phyloP scores from a whole-genome alignment of 2,888 invertebrate genomes.

The Hipparchia semele region DNA sequence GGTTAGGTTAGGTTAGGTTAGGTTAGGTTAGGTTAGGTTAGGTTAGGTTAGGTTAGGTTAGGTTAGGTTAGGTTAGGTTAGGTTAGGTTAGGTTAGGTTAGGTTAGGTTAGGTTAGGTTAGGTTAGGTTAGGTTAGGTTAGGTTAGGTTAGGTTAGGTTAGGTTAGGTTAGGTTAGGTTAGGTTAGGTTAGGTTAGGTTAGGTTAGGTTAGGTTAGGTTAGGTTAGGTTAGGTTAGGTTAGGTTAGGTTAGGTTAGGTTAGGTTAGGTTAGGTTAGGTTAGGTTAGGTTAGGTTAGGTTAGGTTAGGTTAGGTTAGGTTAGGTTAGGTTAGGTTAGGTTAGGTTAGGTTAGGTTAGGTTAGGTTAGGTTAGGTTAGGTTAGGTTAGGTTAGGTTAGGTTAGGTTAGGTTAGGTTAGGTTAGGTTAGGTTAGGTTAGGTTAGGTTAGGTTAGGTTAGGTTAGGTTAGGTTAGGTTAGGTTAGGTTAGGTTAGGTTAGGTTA shows the following conservation, averaged over 20 bases:
- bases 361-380: slow-evolving; percentile 31
- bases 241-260: slow-evolving; percentile 30
- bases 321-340: slow-evolving; percentile 36
- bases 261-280: slow-evolving; percentile 38
- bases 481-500: slow-evolving; percentile 31
- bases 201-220: slow-evolving; percentile 20
- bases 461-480: slow-evolving; percentile 44
- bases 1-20: no score
- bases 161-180: slow-evolving; percentile 3
- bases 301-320: no score
- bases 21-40: no score
- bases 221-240: slow-evolving; percentile 21
- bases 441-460: slow-evolving; percentile 45
- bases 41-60: no score
- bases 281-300: no score
- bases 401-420: slow-evolving; percentile 41
- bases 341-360: slow-evolving; percentile 34
- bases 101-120: no score
- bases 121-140: slow-evolving; percentile 16
- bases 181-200: slow-evolving; percentile 4
- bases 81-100: no score
- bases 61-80: no score
- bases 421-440: slow-evolving; percentile 42
- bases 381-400: slow-evolving; percentile 36
- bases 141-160: slow-evolving; percentile 24